Evolutionary conservation across 1,140 invertebrate genomes (phyloP).

Genomic region (Neocloeon triangulifer): DNA sequence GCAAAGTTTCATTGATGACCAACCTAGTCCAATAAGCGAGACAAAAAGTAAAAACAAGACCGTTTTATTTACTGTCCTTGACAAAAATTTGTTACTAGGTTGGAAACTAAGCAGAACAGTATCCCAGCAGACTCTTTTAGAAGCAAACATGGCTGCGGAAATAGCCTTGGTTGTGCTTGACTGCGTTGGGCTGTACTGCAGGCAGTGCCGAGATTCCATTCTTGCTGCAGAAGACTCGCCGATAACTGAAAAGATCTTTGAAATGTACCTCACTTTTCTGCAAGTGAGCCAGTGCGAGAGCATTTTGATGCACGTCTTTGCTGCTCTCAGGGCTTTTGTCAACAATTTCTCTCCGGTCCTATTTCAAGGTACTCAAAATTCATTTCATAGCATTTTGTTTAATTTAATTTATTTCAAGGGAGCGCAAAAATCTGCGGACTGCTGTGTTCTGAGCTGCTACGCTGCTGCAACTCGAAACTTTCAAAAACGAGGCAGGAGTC

Average conservation of each 20-base stretch:
- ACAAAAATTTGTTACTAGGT: too few relatives aligned
- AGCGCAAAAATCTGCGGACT: constrained; percentile 63
- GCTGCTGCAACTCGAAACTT: constrained; percentile 58
- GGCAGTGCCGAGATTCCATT: constrained; percentile 19
- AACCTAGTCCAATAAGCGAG: too few relatives aligned
- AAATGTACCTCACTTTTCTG: constrained; percentile 65
- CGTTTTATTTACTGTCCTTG: too few relatives aligned
- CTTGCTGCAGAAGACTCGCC: constrained; percentile 34
- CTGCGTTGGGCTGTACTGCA: constrained; percentile 57
- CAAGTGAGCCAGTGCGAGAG: constrained; percentile 76
- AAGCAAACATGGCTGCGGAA: constrained; percentile 77
- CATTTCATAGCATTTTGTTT: neutral
- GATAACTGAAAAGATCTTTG: constrained; percentile 52
- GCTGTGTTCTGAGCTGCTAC: constrained; percentile 58
- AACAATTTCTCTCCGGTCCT: constrained; percentile 67
- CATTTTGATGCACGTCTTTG: constrained; percentile 75
- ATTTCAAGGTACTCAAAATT: constrained; percentile 42
- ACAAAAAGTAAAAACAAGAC: too few relatives aligned
- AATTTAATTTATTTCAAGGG: constrained; percentile 21
- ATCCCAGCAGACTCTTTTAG: constrained; percentile 46
- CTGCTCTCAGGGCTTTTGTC: constrained; percentile 68
- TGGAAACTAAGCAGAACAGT: too few relatives aligned
- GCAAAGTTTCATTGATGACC: too few relatives aligned
- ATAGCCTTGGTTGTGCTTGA: constrained; percentile 71
- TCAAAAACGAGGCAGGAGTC: constrained; percentile 64